These are phyloP conservation scores for Octomys mimax DNA, from an alignment of 2,797 vertebrate genomes.

Conservation along the genomic window DNA sequence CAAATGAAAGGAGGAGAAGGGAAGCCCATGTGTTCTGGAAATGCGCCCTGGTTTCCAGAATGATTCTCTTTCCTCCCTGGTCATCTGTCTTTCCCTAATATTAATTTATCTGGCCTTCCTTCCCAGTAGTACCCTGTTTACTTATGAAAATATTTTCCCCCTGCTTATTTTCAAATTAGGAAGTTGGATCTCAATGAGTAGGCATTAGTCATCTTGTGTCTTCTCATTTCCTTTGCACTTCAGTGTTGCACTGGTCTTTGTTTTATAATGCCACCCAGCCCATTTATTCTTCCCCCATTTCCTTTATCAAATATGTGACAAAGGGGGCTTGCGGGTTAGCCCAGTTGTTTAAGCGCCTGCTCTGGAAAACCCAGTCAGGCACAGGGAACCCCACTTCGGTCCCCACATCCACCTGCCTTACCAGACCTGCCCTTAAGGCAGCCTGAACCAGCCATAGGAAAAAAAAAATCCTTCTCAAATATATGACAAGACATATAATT, in stretches of 20 bases:
- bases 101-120: background rate
- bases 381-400: too few relatives aligned
- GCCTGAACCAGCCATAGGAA: too few relatives aligned
- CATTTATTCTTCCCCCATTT: conserved; percentile 7
- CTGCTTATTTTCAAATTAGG: background rate
- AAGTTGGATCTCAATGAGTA: background rate
- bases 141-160: background rate
- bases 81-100: background rate
- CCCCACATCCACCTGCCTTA: too few relatives aligned
- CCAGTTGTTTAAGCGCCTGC: too few relatives aligned
- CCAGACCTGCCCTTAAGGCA: too few relatives aligned
- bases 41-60: background rate
- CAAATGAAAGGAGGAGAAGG: background rate
- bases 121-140: background rate
- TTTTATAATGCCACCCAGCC: background rate
- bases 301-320: background rate
- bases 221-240: conserved; percentile 27
- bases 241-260: background rate
- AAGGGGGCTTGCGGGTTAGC: background rate
- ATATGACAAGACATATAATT: background rate
- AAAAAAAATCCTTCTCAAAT: background rate
- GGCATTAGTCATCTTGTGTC: background rate
- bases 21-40: background rate
- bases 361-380: too few relatives aligned
- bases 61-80: background rate